A percentile compares a stretch with the other conserved stretches of the same genome.
Evolutionary conservation across 92 coral and sea anemone genomes (phyloP).

Genomic region (Actinostola sp.): DNA sequence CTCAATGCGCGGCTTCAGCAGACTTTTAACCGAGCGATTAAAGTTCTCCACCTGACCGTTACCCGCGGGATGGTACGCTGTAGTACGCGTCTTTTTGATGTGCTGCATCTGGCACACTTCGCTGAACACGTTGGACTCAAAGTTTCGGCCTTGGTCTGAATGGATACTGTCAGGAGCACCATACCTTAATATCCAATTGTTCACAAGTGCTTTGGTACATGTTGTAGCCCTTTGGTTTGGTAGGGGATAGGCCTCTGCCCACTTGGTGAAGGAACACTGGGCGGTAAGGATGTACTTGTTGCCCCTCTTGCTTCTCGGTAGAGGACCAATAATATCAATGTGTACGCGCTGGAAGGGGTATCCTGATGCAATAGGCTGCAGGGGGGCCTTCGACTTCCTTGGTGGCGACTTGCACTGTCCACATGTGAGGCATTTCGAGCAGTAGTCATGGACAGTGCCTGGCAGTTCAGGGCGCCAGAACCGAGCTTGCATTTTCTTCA

Average conservation of each 20-base stretch:
- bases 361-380: slow-evolving; percentile 44
- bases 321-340: slow-evolving; percentile 52
- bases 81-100: slow-evolving; percentile 45
- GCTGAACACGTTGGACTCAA: slow-evolving; percentile 39
- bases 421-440: slow-evolving; percentile 32
- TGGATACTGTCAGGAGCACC: slow-evolving; percentile 55
- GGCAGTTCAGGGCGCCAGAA: slow-evolving; percentile 62
- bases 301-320: slow-evolving; percentile 48
- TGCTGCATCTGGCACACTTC: slow-evolving; percentile 42
- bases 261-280: slow-evolving; percentile 52
- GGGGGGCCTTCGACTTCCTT: slow-evolving; percentile 27
- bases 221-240: slow-evolving; percentile 48
- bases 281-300: too few species aligned
- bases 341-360: slow-evolving; percentile 57
- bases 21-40: slow-evolving; percentile 18
- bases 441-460: slow-evolving; percentile 35
- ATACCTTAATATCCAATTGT: slow-evolving; percentile 41
- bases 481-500: slow-evolving; percentile 54
- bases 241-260: slow-evolving; percentile 58
- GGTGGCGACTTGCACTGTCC: slow-evolving; percentile 33
- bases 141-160: slow-evolving; percentile 60
- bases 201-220: slow-evolving; percentile 34
- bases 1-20: slow-evolving; percentile 25
- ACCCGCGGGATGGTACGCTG: slow-evolving; percentile 50
- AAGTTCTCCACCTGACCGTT: slow-evolving; percentile 52